Percentiles rank a stretch among this genome's conserved stretches.
phyloP scores from a whole-genome alignment of 2,113 vertebrate genomes.

The Phylloscopus trochilus region DNA sequence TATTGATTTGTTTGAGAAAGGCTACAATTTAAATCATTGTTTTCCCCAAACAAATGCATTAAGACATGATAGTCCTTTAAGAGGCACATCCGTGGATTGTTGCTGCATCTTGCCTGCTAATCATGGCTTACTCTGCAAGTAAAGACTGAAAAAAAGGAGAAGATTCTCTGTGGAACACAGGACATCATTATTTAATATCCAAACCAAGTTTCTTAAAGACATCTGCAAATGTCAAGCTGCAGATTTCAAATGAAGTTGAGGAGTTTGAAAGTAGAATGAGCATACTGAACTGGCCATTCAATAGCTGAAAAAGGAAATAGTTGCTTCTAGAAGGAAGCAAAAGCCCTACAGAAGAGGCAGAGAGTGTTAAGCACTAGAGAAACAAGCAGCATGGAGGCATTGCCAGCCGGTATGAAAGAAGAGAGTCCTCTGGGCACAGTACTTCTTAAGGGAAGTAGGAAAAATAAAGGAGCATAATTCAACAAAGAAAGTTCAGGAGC shows the following conservation, averaged over 20 bases:
- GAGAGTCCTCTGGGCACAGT: neutral
- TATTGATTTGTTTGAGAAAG: neutral
- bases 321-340: neutral
- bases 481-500: constrained; percentile 19
- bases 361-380: neutral
- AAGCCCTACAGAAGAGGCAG: neutral
- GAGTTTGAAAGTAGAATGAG: neutral
- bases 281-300: neutral
- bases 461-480: neutral
- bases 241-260: neutral
- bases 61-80: neutral
- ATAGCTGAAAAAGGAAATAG: neutral
- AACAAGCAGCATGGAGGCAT: neutral
- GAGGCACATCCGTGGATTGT: neutral
- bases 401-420: constrained; percentile 5
- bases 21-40: neutral
- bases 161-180: neutral
- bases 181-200: neutral
- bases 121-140: neutral
- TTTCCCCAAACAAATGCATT: neutral
- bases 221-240: neutral
- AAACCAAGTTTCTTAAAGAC: neutral
- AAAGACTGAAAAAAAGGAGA: neutral
- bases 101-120: neutral
- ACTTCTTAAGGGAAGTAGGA: neutral